Base-by-base conservation (phyloP, 2,113 vertebrate species). In the Callospermophilus lateralis region DNA sequence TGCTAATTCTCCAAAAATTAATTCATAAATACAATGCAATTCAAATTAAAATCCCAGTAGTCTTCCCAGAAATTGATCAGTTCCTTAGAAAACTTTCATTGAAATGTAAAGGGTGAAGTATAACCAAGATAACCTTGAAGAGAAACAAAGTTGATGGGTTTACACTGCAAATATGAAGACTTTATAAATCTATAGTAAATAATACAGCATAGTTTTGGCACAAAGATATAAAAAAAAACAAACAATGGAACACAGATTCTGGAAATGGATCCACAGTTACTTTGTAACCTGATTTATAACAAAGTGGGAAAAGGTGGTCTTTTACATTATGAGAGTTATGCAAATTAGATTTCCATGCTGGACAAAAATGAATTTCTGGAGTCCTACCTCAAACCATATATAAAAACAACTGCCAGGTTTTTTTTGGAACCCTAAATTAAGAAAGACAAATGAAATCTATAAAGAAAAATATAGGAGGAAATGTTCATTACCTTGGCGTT, bases 1-100 rank as follows among this genome's bases (percentile, higher is more conserved):
- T 63, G 32, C 24, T 32, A n/a, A 55, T 37, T 68, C 13, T 90
- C 81, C 34, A 20, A 48, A 73, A 93, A 72, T 90, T 68, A 91
- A 73, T 68, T 10, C 19, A 53, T 74, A 78, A 88, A 32, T 34
- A 61, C 48, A 42, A 53, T 30, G 70, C n/a, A 76, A 55, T 53
- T 68, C 20, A n/a, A 67, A 42, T 80, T 24, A 70, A 95, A 80
- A 77, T 8, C 11, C 42, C 26, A 93, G 65, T 48, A 65, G 20
- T 76, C 84, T 72, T 81, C n/a, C 22, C 20, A 96, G 30, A 95
- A 96, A 88, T 63, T 34, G 15, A 74, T 63, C 37, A 83, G 1
- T 6, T 96, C 24, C 70, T 79, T 32, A 28, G 68, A 80, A 26
- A 28, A 58, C 9, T 79, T 90, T 70, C 55, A 53, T 48, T 9